Conservation (phyloP, 2,113 vertebrate species). For the Hippocampus guttulatus region DNA sequence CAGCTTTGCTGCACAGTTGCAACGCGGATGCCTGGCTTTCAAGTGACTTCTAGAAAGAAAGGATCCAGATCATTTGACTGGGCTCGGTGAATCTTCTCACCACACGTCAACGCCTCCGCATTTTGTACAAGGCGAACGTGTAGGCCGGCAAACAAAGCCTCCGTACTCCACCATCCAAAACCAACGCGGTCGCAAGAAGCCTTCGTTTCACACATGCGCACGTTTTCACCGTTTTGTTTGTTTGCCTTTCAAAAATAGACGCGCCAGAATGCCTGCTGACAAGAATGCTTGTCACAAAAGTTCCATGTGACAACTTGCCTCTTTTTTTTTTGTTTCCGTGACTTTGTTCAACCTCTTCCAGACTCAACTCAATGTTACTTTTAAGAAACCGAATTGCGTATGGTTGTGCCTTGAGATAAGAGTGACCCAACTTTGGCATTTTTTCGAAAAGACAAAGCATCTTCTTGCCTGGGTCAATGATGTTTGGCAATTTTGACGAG, state of each 20-base stretch:
- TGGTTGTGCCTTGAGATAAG: too few relatives aligned
- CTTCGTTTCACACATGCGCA: not conserved
- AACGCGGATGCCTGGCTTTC: too few relatives aligned
- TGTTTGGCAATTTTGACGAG: too few relatives aligned
- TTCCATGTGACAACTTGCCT: not conserved
- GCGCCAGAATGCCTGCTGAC: not conserved
- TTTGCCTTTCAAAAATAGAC: constrained; percentile 4
- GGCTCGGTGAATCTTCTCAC: not conserved
- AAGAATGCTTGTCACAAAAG: not conserved
- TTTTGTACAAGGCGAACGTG: not conserved
- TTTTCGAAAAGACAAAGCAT: too few relatives aligned
- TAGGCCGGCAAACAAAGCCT: not conserved
- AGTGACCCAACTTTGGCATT: too few relatives aligned
- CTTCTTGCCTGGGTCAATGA: too few relatives aligned
- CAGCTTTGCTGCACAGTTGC: too few relatives aligned
- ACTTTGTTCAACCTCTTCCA: not conserved
- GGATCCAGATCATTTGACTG: not conserved
- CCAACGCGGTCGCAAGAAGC: not conserved
- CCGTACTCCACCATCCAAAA: not conserved
- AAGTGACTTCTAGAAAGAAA: too few relatives aligned
- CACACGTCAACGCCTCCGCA: not conserved
- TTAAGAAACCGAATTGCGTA: too few relatives aligned
- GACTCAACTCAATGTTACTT: not conserved
- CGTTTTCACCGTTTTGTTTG: not conserved
- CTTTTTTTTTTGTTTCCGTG: not conserved